Percentiles rank a stretch among this genome's conserved stretches.
phyloP scores from a whole-genome alignment of 2,888 invertebrate genomes.

The Silvanus unidentatus region DNA sequence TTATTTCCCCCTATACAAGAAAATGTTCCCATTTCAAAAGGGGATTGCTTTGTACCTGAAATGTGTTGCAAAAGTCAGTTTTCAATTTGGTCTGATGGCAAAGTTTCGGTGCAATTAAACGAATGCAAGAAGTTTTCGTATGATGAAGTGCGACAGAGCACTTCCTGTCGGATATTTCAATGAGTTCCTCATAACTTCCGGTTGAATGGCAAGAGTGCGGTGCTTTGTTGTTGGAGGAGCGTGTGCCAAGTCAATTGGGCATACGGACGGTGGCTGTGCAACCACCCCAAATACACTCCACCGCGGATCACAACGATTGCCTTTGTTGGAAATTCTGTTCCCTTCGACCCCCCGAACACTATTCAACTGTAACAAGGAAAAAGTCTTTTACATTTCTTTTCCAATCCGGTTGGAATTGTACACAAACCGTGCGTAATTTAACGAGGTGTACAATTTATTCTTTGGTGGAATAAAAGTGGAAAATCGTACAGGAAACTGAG shows the following conservation, averaged over 20 bases:
- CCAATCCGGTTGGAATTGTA: constrained; percentile 15
- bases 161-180: constrained; percentile 45
- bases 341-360: constrained; percentile 30
- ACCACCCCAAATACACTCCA: constrained; percentile 22
- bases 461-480: no score
- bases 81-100: no score
- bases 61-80: no score
- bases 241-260: constrained; percentile 42
- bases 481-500: no score
- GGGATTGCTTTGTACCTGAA: no score
- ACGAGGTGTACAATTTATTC: no score
- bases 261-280: constrained; percentile 25
- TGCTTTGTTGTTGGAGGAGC: constrained; percentile 37
- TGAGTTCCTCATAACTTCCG: constrained; percentile 47
- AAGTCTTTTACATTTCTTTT: constrained; percentile 14
- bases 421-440: constrained; percentile 29
- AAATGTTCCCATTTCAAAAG: no score
- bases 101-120: no score
- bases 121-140: constrained; percentile 12
- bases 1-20: no score
- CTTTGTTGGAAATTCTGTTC: constrained; percentile 41
- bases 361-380: constrained; percentile 33
- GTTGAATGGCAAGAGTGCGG: constrained; percentile 34
- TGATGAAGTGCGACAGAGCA: constrained; percentile 37
- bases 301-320: constrained; percentile 38